Evolutionary conservation across 1,140 invertebrate species (phyloP).

Genomic region (Apis laboriosa): DNA sequence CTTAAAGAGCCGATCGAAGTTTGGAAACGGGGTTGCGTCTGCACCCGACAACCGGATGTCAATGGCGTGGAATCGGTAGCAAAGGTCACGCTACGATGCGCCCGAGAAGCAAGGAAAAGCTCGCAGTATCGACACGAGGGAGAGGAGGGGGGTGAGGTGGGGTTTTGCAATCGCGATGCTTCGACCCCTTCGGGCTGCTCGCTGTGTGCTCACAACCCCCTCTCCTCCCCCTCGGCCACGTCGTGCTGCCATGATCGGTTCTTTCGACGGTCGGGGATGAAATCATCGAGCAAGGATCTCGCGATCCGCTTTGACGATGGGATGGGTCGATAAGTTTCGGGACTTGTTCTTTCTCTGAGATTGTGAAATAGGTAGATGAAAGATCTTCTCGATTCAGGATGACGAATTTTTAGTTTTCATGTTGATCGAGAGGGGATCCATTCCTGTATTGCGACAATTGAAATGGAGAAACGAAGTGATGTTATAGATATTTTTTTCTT

Average conservation of each 20-base stretch:
- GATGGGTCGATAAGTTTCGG: too few relatives aligned
- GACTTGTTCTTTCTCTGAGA: too few relatives aligned
- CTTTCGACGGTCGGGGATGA: background rate
- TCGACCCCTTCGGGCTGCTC: slow-evolving; percentile 39
- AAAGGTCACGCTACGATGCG: slow-evolving; percentile 32
- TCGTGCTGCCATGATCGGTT: slow-evolving; percentile 45
- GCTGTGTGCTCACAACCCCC: background rate
- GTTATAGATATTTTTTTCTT: too few relatives aligned
- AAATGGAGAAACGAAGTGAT: too few relatives aligned
- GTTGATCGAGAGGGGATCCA: too few relatives aligned
- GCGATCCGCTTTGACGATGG: too few relatives aligned
- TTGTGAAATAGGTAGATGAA: too few relatives aligned
- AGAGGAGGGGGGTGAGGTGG: background rate
- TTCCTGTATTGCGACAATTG: too few relatives aligned
- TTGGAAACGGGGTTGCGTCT: slow-evolving; percentile 14
- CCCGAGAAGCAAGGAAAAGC: slow-evolving; percentile 21
- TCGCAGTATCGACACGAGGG: slow-evolving; percentile 6
- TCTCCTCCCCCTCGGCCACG: slow-evolving; percentile 41
- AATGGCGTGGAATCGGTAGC: slow-evolving; percentile 19
- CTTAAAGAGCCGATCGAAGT: slow-evolving; percentile 43
- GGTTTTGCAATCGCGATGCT: slow-evolving; percentile 11
- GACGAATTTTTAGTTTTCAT: too few relatives aligned
- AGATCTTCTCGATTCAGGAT: too few relatives aligned
- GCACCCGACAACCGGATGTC: slow-evolving; percentile 42
- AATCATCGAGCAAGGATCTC: background rate